Base-by-base conservation (phyloP, 2,888 invertebrate genomes). In the Patella caerulea region DNA sequence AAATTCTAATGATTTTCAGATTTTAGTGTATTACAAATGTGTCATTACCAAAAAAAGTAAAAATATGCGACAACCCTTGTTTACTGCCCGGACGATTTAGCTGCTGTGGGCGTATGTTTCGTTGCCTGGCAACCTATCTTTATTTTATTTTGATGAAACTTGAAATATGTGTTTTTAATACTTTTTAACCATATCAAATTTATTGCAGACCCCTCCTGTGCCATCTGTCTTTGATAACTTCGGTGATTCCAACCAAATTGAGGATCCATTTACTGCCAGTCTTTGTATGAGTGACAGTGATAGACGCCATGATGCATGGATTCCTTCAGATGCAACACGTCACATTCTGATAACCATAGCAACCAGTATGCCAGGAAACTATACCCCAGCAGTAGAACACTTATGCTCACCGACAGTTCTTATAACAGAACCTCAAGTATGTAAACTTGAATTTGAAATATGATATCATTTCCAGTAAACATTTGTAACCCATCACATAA, bases 341-440 rank as follows among this genome's bases (percentile, higher is more conserved):
- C 95, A 94, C 86, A 94, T 87, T 15, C 92, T 90, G 75, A 85
- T 87, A 54, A 91, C 93, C 19, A 92, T 93, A 83, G 93, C 94
- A 11, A 95, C 95, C 0, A 94, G 95, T 71, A 93, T 94, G 0
- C 94, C 94, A 71, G 95, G 95, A 0, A 94, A 94, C 1, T 95
- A 94, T 88, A 93, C 94, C 84, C 94, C 95, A 0, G 95, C 96
- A 74, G 93, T 94, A 84, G 95, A 95, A 81, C 93, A 95, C 12
- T 93, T 97, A 0, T 97, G 97, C 0, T 95, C 95, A 94, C 97
- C 97, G 11, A 96, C 96, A 5, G 93, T 98, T 72, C 93, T 95
- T 19, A 92, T 95, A 5, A 95, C 96, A 87, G 96, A 95, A 86
- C 96, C 97, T 92, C 93, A 97, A 94, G 96, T 96, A 93, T 92